Percentiles rank a stretch among this genome's conserved stretches.
phyloP scores from a whole-genome alignment of 2,797 vertebrate species.

The Poecilia picta region DNA sequence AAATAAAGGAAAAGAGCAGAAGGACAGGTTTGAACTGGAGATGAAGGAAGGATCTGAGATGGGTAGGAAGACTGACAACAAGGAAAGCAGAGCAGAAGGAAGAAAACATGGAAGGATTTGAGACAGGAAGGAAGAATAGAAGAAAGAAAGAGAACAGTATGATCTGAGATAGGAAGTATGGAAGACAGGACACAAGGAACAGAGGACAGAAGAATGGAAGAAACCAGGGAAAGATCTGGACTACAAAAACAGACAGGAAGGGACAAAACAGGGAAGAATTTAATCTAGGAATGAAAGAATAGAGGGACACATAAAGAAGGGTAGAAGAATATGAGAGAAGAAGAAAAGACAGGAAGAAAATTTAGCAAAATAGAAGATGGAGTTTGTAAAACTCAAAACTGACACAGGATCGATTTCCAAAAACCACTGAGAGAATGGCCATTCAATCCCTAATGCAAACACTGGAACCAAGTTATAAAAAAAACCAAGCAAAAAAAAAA shows the following conservation, averaged over 20 bases:
- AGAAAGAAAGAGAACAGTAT: neutral
- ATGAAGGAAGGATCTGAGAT: neutral
- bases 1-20: neutral
- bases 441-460: neutral
- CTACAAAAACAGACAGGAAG: neutral
- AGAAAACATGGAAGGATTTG: neutral
- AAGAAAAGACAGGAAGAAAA: neutral
- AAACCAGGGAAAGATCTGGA: neutral
- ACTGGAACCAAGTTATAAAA: neutral
- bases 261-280: neutral
- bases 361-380: neutral
- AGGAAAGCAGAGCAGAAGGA: neutral
- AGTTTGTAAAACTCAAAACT: neutral
- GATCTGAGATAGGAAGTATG: neutral
- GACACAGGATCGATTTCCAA: neutral
- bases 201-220: neutral
- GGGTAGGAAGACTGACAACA: neutral
- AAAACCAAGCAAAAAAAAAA: neutral
- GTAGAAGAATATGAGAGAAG: neutral
- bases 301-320: neutral
- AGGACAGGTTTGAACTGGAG: neutral
- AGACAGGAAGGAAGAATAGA: neutral
- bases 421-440: neutral
- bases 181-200: neutral
- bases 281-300: neutral